Conservation (phyloP, 2,888 invertebrate species). For the Caenorhabditis sulstoni region DNA sequence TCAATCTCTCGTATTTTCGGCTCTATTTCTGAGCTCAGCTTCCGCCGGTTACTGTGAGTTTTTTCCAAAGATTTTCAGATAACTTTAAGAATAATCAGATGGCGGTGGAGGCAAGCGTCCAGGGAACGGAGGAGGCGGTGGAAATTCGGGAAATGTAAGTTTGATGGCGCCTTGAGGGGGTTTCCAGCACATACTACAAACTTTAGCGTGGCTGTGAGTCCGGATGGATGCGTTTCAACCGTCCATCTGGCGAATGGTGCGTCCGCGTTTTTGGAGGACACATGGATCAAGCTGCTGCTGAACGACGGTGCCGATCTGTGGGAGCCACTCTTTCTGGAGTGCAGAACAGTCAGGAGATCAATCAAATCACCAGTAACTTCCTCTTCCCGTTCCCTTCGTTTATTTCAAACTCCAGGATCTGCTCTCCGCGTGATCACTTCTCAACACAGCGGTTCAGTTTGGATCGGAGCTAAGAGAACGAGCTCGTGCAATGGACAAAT, state of each 20-base stretch:
- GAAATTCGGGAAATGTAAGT: neutral
- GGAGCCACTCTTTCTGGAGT: constrained; percentile 17
- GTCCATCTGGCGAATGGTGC: constrained; percentile 29
- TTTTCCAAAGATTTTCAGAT: neutral
- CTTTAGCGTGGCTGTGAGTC: constrained; percentile 13
- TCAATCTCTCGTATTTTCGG: neutral
- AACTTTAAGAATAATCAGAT: neutral
- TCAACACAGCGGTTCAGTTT: constrained; percentile 15
- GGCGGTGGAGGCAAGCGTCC: neutral
- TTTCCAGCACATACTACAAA: no score
- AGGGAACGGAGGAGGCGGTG: constrained; percentile 4
- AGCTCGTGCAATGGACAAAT: neutral
- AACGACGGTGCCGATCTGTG: neutral
- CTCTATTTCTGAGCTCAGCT: neutral
- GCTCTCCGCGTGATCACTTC: neutral
- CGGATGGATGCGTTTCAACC: constrained; percentile 31
- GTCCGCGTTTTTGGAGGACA: constrained; percentile 17
- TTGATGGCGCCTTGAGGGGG: no score
- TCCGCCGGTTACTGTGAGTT: neutral
- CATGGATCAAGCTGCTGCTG: neutral
- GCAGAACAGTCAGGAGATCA: constrained; percentile 8
- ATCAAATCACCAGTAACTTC: constrained; percentile 9
- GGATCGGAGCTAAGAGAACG: constrained; percentile 10
- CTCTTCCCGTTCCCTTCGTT: neutral
- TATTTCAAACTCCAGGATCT: neutral